Evolutionary conservation across 1,140 invertebrate species (phyloP).

Genomic region (Thrips palmi): DNA sequence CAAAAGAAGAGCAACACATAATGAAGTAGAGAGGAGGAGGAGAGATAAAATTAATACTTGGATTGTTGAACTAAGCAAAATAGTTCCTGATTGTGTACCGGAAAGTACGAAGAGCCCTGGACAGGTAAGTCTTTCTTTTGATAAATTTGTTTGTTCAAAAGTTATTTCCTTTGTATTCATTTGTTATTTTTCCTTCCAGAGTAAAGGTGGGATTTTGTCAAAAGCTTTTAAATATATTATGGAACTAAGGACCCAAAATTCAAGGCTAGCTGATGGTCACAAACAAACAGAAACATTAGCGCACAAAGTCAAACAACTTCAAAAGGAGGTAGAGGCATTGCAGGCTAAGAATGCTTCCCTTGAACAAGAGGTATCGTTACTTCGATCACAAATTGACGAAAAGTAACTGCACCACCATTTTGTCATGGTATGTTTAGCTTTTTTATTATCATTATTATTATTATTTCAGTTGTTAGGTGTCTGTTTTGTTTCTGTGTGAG

Average conservation of each 20-base stretch:
- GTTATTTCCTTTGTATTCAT: slow-evolving; percentile 1
- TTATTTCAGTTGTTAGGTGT: too few relatives aligned
- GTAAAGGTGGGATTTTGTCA: slow-evolving; percentile 88
- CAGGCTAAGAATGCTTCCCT: too few relatives aligned
- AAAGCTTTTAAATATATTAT: slow-evolving; percentile 93
- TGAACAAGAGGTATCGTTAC: too few relatives aligned
- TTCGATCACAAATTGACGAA: too few relatives aligned
- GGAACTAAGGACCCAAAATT: slow-evolving; percentile 61
- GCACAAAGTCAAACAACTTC: too few relatives aligned
- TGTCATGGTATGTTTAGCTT: too few relatives aligned
- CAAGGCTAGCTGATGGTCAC: slow-evolving; percentile 24
- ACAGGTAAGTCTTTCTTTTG: slow-evolving; percentile 22
- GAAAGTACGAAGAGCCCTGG: slow-evolving; percentile 32
- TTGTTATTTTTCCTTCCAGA: slow-evolving; percentile 31
- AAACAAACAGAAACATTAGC: slow-evolving; percentile 19
- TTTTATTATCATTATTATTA: too few relatives aligned
- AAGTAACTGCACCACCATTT: too few relatives aligned
- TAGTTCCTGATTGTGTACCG: slow-evolving; percentile 29
- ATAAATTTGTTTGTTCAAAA: not conserved
- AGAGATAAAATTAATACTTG: slow-evolving; percentile 54
- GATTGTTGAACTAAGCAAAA: slow-evolving; percentile 50
- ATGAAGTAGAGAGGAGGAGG: slow-evolving; percentile 35
- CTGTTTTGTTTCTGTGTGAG: too few relatives aligned
- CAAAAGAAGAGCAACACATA: slow-evolving; percentile 32
- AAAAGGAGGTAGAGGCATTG: too few relatives aligned